phyloP scores from a whole-genome alignment of 2,888 invertebrate species.

The Tipula confusa region DNA sequence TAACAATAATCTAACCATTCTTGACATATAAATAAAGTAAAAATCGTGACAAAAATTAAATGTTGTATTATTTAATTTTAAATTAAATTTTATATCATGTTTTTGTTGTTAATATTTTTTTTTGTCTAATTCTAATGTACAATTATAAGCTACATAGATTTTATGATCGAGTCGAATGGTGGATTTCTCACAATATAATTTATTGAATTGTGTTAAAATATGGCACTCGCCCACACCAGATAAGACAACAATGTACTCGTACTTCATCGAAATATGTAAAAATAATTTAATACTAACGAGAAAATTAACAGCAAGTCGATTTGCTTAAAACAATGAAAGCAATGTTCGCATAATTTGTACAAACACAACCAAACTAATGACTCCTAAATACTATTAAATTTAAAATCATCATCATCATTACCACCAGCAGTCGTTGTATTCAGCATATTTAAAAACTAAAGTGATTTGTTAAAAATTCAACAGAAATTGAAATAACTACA shows the following conservation, averaged over 20 bases:
- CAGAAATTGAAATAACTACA: not conserved
- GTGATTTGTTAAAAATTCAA: not conserved
- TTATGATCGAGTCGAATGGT: not conserved
- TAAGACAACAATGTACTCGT: not conserved
- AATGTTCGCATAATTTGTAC: not conserved
- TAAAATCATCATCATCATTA: not conserved
- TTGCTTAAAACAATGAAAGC: too few species aligned
- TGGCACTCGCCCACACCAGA: not conserved
- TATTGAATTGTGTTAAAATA: not conserved
- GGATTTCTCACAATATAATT: not conserved
- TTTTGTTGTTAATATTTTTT: not conserved
- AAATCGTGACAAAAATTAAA: not conserved
- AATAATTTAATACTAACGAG: not conserved
- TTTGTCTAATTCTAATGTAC: not conserved
- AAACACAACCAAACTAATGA: not conserved
- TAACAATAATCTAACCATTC: too few species aligned
- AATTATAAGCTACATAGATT: not conserved
- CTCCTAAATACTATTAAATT: not conserved
- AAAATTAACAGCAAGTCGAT: not conserved
- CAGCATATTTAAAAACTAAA: not conserved
- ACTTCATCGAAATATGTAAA: not conserved
- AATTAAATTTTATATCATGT: not conserved
- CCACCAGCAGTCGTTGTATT: not conserved
- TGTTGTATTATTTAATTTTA: not conserved
- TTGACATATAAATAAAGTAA: not conserved